phyloP scores from a whole-genome alignment of 2,113 vertebrate genomes.

The Perccottus glenii region DNA sequence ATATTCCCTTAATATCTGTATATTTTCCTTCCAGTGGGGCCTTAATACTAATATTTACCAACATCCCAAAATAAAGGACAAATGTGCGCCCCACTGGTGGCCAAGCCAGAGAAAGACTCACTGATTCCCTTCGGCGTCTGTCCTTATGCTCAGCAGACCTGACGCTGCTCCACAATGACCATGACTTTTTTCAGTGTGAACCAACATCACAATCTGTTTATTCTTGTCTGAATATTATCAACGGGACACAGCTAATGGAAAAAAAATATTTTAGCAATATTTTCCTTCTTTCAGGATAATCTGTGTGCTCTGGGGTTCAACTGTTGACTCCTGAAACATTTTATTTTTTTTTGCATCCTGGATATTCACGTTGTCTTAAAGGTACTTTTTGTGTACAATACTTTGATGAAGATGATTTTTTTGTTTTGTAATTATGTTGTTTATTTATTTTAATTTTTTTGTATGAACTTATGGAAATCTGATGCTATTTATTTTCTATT shows the following conservation, averaged over 20 bases:
- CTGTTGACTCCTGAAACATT: conserved; percentile 41
- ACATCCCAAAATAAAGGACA: not conserved
- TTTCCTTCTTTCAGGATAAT: conserved; percentile 80
- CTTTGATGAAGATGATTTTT: conserved; percentile 62
- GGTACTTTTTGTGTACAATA: conserved; percentile 72
- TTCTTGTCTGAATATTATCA: conserved; percentile 70
- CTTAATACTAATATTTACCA: not conserved
- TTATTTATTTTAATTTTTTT: conserved; percentile 72
- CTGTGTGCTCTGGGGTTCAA: conserved; percentile 63
- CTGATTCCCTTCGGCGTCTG: conserved; percentile 49
- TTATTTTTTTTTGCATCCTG: conserved; percentile 67
- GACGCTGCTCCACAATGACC: conserved; percentile 68
- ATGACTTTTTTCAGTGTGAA: conserved; percentile 57
- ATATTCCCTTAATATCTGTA: not conserved
- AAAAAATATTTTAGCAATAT: conserved; percentile 78
- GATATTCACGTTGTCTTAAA: conserved; percentile 75
- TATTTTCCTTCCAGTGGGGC: conserved; percentile 10
- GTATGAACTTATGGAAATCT: conserved; percentile 73
- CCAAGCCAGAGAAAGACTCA: conserved; percentile 58
- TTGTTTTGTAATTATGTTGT: conserved; percentile 69
- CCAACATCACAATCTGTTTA: conserved; percentile 63
- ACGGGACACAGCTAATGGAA: conserved; percentile 43
- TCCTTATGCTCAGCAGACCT: conserved; percentile 68
- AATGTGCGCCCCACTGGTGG: conserved; percentile 31
- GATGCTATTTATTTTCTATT: conserved; percentile 77